These are phyloP conservation scores for Macaca fascicularis DNA, from an alignment of 2,113 vertebrate species.

Conservation along the genomic window DNA sequence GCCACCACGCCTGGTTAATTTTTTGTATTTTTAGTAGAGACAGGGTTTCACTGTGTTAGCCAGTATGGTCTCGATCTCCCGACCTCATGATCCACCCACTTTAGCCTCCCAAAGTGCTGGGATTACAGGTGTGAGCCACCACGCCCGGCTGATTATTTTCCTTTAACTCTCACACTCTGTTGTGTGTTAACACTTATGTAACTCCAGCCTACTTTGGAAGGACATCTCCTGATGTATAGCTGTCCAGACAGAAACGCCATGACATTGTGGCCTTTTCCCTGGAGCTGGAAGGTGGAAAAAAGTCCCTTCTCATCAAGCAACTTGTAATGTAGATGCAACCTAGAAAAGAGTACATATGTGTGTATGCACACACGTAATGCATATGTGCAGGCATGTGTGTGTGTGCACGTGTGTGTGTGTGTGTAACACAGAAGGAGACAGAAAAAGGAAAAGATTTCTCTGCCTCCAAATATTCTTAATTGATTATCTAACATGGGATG, in stretches of 20 bases:
- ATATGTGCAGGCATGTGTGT: fast-evolving
- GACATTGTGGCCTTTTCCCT: constrained; percentile 40
- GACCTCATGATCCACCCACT: too few species aligned
- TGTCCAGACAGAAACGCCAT: not conserved
- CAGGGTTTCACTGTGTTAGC: too few species aligned
- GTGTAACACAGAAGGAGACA: not conserved
- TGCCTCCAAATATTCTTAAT: constrained; percentile 40
- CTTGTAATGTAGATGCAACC: not conserved
- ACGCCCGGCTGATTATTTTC: not conserved
- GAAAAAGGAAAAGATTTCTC: fast-evolving
- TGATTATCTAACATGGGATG: constrained; percentile 58
- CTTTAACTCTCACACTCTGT: not conserved
- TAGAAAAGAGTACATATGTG: fast-evolving
- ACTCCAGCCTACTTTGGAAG: constrained; percentile 55
- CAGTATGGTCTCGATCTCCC: too few species aligned
- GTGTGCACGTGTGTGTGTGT: fast-evolving
- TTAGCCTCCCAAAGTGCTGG: too few species aligned
- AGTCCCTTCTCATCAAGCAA: not conserved
- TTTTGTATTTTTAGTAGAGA: too few species aligned
- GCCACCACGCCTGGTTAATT: too few species aligned
- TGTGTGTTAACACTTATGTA: not conserved
- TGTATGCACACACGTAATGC: fast-evolving
- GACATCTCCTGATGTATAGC: not conserved
- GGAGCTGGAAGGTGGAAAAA: not conserved
- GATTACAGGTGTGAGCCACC: fast-evolving